These are phyloP conservation scores for Dromococcyx pavoninus DNA, from an alignment of 2,797 vertebrate species.

Conservation along the genomic window DNA sequence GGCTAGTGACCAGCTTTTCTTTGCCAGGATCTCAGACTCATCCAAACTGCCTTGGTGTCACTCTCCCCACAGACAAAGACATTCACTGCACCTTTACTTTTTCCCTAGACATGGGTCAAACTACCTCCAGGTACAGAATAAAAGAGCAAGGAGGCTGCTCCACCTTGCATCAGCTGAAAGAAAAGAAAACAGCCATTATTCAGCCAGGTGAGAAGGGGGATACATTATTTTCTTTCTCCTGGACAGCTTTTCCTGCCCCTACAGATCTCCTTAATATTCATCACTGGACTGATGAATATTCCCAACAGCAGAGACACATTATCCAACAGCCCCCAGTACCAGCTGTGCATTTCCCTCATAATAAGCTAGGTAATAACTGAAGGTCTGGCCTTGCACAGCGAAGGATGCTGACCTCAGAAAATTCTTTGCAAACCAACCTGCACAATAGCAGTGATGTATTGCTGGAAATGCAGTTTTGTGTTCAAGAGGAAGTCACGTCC, in stretches of 20 bases:
- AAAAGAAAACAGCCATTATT: neutral
- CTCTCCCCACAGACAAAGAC: neutral
- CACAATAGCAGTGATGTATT: slow-evolving; percentile 64
- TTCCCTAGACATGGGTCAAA: neutral
- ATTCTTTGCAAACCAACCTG: slow-evolving; percentile 15
- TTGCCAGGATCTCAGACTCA: neutral
- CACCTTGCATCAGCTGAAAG: neutral
- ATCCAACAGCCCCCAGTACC: neutral
- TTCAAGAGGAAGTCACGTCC: neutral
- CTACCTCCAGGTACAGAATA: neutral
- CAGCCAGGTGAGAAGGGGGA: neutral
- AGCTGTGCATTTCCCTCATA: neutral
- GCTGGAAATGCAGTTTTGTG: slow-evolving; percentile 64
- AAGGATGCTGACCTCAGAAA: slow-evolving; percentile 63
- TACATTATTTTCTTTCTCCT: neutral
- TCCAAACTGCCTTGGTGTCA: neutral
- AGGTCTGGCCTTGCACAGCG: neutral
- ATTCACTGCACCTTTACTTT: neutral
- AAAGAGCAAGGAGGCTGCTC: neutral
- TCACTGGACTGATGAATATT: neutral
- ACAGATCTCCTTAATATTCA: neutral
- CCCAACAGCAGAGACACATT: neutral
- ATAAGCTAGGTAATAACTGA: neutral
- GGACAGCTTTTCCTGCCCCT: neutral
- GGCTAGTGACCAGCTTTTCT: neutral